phyloP scores from a whole-genome alignment of 2,797 vertebrate genomes.

The Eulemur mongoz region DNA sequence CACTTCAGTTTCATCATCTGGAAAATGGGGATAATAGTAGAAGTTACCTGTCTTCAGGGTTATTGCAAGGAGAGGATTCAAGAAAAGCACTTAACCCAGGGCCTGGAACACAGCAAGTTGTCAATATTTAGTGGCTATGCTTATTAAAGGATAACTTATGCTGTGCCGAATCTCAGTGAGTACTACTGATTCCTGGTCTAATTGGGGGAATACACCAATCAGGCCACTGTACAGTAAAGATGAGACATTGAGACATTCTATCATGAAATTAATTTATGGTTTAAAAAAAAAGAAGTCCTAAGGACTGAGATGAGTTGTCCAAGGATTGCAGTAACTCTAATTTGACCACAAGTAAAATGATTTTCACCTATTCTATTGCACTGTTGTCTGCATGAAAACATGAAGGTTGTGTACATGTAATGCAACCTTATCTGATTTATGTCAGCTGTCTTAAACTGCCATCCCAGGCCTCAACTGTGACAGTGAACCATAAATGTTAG shows the following conservation, averaged over 20 bases:
- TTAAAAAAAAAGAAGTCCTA: background rate
- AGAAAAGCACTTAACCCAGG: background rate
- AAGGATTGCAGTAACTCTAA: background rate
- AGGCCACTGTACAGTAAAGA: too few species aligned
- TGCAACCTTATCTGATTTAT: background rate
- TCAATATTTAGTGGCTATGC: background rate
- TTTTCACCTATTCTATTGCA: background rate
- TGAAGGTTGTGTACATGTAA: background rate
- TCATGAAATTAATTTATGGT: background rate
- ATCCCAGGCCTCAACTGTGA: background rate
- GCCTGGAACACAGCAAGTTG: background rate
- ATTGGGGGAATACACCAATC: background rate
- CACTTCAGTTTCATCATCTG: conserved; percentile 44
- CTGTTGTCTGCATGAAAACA: background rate
- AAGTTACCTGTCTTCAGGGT: background rate
- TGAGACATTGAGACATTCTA: background rate
- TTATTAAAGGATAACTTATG: background rate
- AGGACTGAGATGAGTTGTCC: background rate
- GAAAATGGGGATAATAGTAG: background rate
- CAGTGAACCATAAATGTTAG: background rate
- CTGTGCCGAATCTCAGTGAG: background rate
- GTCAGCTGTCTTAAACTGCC: background rate
- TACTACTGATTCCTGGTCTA: background rate
- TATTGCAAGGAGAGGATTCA: background rate
- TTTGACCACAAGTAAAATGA: background rate